Base-by-base conservation (phyloP, 2,888 invertebrate genomes). In the Sinhomidia bicolor region DNA sequence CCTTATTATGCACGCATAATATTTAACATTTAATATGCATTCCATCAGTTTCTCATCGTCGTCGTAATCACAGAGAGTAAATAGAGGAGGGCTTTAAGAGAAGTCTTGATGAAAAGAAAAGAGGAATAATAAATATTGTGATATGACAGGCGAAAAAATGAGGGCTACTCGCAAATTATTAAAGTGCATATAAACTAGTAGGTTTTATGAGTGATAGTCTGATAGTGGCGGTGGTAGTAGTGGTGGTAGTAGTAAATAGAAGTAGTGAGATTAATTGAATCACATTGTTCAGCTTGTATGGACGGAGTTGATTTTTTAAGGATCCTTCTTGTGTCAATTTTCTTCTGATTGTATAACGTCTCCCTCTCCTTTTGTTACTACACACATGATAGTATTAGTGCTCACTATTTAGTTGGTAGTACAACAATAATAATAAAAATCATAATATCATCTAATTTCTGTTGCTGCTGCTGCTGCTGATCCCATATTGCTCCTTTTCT, bases 181-280 rank as follows among this genome's bases (percentile, higher is more conserved):
- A 78, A 32, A 78, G 57, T 74, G 57, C 57, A 54, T 74, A 86
- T 60, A 79, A 80, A 85, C 17, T 68, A 51, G 68, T 54, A 74
- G 57, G 44, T 86, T 86, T 80, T 79, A 71, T 57, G 80, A 51
- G 57, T 41, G 71, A 47, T 71, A 71, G 62, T n/a, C 9, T 32
- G 36, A 74, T 76, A 71, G 54, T 54, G n/a, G 54, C 23, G 6
- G 41, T 41, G 6, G 41, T 41, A 5, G 41, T 41, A 5, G 41
- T 41, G 6, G 41, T 41, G n/a, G n/a, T 41, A 41, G 6, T 41
- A 7, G 41, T 41, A 41, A 41, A 10, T 41, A 41, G 3, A 23
- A 60, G 10, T 60, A 60, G 85, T 85, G 54, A 51, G 68, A 85
- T 85, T 85, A 85, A 79, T 85, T 85, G 85, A 79, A 79, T 78